Conservation (phyloP, 1,140 invertebrate species). For the Cotesia chilonis region DNA sequence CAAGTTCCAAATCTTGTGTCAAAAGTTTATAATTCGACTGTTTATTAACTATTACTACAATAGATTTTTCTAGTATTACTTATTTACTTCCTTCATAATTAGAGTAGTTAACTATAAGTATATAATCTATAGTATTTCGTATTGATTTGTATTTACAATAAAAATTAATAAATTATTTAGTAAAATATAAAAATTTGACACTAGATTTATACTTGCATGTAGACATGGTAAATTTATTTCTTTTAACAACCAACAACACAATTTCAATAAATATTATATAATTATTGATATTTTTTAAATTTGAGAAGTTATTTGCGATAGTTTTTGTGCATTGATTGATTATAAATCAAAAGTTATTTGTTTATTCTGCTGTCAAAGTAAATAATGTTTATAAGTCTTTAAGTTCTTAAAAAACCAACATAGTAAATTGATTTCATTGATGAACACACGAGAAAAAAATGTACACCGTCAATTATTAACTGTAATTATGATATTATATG, state of each 20-base stretch:
- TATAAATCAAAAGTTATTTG: neutral
- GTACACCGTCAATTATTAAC: too few relatives aligned
- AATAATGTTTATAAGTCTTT: neutral
- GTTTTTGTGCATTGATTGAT: slow-evolving; percentile 8
- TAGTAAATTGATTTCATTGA: too few relatives aligned
- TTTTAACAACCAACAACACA: neutral
- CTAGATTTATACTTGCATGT: neutral
- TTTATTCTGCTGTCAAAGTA: neutral
- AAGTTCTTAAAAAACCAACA: neutral
- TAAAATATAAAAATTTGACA: slow-evolving; percentile 1
- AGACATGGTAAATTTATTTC: neutral
- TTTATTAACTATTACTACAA: neutral
- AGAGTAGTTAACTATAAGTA: neutral
- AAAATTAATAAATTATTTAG: neutral
- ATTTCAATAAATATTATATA: slow-evolving; percentile 8
- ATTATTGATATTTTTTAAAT: slow-evolving; percentile 1
- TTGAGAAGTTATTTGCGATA: slow-evolving; percentile 28
- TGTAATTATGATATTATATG: too few relatives aligned
- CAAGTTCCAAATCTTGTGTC: slow-evolving; percentile 7
- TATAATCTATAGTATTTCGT: neutral
- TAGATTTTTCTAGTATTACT: neutral
- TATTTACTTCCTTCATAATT: neutral
- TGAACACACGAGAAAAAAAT: too few relatives aligned
- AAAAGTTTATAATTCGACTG: neutral
- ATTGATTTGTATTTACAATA: neutral